A percentile compares a stretch with the other conserved stretches of the same genome.
phyloP scores from a whole-genome alignment of 2,113 vertebrate species.

The Gallinago undulata region DNA sequence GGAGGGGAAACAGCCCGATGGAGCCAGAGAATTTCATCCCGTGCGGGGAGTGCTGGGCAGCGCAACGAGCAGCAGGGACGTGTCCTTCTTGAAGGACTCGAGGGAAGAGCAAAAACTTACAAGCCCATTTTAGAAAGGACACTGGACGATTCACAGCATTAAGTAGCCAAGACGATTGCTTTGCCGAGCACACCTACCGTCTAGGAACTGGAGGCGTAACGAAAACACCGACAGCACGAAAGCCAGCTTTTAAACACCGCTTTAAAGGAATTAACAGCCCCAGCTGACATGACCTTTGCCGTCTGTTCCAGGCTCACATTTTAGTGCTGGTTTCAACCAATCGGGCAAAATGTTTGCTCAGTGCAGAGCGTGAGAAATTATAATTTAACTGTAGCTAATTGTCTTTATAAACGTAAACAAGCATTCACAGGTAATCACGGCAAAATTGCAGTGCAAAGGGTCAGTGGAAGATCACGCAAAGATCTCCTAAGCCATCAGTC shows the following conservation, averaged over 20 bases:
- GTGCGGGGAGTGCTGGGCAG: background rate
- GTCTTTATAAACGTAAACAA: background rate
- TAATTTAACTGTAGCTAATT: background rate
- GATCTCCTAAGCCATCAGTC: background rate
- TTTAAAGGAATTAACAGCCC: background rate
- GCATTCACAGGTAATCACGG: background rate
- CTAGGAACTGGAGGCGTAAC: background rate
- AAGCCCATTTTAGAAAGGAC: background rate
- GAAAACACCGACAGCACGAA: background rate
- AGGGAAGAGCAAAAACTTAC: background rate
- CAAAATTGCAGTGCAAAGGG: background rate
- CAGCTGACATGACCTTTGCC: background rate
- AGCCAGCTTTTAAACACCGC: background rate
- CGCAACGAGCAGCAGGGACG: background rate
- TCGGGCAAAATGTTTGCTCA: background rate
- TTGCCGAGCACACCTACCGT: background rate
- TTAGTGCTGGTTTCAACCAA: background rate
- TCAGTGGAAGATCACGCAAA: background rate
- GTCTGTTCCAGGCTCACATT: background rate
- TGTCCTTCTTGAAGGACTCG: constrained; percentile 41
- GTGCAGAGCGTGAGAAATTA: background rate
- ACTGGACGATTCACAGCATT: background rate
- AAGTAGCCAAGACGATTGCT: background rate
- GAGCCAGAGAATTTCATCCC: background rate
- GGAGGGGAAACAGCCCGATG: background rate